Base-by-base conservation (phyloP, 2,888 invertebrate genomes). In the Himalopsyche anomala region DNA sequence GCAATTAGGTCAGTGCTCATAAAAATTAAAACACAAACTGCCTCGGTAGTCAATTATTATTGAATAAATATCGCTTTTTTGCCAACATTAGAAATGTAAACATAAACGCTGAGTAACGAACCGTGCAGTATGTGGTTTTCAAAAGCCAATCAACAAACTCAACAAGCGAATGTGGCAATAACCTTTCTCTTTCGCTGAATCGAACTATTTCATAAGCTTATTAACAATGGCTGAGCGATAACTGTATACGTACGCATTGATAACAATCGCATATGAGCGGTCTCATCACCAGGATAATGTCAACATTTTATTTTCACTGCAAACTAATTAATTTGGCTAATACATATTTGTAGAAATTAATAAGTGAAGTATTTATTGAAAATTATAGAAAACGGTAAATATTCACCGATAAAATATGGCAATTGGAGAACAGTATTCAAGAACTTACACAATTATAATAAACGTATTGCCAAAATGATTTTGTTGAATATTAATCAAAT, bases 141-240 rank as follows among this genome's bases (percentile, higher is more conserved):
- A 74, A 74, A 38, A 74, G 74, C 74, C 74, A 74, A 74, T 74
- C 74, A 74, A 74, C 74, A 36, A 74, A 74, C 74, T 74, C 36
- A 15, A 15, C 19, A 15, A 36, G 74, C 74, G 74, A 74, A 74
- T 74, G 74, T 74, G 36, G 74, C 74, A 74, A 74, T 74, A 74
- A 74, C 74, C 74, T 74, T 74, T 74, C 74, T 74, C 74, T 74
- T 74, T 74, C 74, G 38, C 74, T 36, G 74, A 74, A 74, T 36
- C 74, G 74, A 74, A 12, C 74, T 74, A 74, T 51, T 51, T 51
- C 51, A 15, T 51, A 62, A 8, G 28, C 28, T 62, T 0, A 19
- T 19, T 62, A 11, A 28, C 62, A n/a, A 62, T 62, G 19, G 3
- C 19, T 62, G 74, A 74, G 38, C 36, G 74, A 11, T 38, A 62